phyloP scores from a whole-genome alignment of 2,113 vertebrate species.

The Vireo altiloquus region DNA sequence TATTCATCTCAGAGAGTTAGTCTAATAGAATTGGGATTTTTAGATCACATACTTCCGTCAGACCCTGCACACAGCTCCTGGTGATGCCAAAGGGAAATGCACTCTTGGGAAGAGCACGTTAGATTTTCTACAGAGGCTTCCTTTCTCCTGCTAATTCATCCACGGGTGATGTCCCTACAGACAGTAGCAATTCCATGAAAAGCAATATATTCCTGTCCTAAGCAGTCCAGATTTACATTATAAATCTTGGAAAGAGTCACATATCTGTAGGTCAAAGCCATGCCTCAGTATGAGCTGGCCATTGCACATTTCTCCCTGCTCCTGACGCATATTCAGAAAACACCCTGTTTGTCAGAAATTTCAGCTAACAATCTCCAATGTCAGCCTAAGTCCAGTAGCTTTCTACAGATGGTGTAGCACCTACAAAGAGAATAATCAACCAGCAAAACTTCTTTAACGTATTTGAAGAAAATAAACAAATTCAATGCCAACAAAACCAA shows the following conservation, averaged over 20 bases:
- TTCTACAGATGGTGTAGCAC: neutral
- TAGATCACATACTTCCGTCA: neutral
- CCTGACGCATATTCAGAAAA: neutral
- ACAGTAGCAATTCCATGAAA: neutral
- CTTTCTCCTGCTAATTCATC: neutral
- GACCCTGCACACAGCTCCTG: neutral
- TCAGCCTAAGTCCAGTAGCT: neutral
- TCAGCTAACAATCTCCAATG: neutral
- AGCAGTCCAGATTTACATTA: neutral
- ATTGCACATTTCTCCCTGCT: neutral
- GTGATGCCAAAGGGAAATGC: neutral
- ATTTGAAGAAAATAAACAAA: neutral
- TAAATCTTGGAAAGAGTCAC: neutral
- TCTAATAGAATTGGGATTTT: neutral
- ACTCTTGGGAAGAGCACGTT: fast-evolving
- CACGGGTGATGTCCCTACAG: neutral
- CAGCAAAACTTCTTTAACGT: neutral
- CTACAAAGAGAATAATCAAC: neutral
- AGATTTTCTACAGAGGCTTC: neutral
- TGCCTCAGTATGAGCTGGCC: neutral
- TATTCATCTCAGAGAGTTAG: neutral
- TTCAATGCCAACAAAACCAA: neutral
- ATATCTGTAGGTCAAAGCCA: neutral
- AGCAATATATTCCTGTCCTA: neutral
- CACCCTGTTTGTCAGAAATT: neutral